Evolutionary conservation across 2,888 invertebrate genomes (phyloP).

Genomic region (Galerucella pusilla): DNA sequence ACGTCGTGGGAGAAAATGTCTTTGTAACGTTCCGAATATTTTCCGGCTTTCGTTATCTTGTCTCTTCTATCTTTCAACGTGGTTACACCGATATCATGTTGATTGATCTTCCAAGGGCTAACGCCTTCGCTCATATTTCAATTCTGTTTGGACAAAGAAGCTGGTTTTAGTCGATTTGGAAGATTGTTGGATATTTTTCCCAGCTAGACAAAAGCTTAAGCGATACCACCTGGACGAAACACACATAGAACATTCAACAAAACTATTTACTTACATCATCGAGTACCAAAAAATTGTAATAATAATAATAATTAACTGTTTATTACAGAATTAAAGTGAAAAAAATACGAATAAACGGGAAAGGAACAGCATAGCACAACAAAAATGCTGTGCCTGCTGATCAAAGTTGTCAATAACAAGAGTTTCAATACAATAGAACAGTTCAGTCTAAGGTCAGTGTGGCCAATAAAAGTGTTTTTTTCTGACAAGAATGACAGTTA

Average conservation of each 20-base stretch:
- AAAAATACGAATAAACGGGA: too few species aligned
- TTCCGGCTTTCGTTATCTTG: conserved; percentile 60
- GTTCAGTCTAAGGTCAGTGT: too few species aligned
- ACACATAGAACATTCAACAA: conserved; percentile 28
- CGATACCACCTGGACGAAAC: conserved; percentile 18
- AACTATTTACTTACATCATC: conserved; percentile 14
- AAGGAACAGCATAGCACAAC: too few species aligned
- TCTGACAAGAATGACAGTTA: too few species aligned
- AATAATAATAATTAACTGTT: too few species aligned
- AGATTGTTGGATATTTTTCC: not conserved
- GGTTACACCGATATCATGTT: conserved; percentile 55
- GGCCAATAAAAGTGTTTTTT: too few species aligned
- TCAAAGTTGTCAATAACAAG: too few species aligned
- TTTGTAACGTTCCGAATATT: conserved; percentile 62
- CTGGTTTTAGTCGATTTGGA: conserved; percentile 32
- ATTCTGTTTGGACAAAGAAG: conserved; percentile 51
- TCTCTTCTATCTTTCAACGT: conserved; percentile 58
- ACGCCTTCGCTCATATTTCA: conserved; percentile 52
- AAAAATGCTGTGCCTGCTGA: too few species aligned
- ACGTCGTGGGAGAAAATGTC: conserved; percentile 56
- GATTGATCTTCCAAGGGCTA: conserved; percentile 42
- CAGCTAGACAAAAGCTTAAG: conserved; percentile 33
- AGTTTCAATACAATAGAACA: too few species aligned
- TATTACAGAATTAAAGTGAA: too few species aligned
- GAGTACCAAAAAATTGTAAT: not conserved